Percentiles rank a stretch among this genome's conserved stretches.
phyloP scores from a whole-genome alignment of 1,140 invertebrate species.

The Coelopa frigida region DNA sequence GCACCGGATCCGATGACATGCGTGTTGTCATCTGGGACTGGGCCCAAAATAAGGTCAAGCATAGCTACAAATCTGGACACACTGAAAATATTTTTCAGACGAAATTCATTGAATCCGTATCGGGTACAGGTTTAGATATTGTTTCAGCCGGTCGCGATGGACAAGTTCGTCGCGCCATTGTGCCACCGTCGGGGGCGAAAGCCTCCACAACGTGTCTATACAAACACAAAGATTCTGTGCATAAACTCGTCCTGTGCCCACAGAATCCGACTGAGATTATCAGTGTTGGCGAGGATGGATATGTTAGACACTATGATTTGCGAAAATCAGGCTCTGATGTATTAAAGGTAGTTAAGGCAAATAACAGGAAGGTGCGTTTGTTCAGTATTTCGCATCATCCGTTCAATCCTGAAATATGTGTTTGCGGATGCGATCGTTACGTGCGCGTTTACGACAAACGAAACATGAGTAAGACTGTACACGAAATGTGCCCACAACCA shows the following conservation, averaged over 20 bases:
- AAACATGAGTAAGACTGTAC: slow-evolving; percentile 46
- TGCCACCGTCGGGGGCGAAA: slow-evolving; percentile 27
- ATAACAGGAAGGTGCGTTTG: slow-evolving; percentile 52
- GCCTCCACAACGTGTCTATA: slow-evolving; percentile 24
- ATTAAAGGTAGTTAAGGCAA: not conserved
- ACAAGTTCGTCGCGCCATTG: slow-evolving; percentile 55
- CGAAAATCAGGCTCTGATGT: slow-evolving; percentile 46
- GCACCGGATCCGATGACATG: slow-evolving; percentile 85
- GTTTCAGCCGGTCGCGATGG: slow-evolving; percentile 85
- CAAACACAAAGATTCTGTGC: slow-evolving; percentile 29
- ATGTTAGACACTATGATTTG: slow-evolving; percentile 75
- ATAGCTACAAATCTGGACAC: slow-evolving; percentile 71
- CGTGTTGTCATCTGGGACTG: slow-evolving; percentile 86
- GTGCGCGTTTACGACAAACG: slow-evolving; percentile 67
- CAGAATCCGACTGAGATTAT: slow-evolving; percentile 72
- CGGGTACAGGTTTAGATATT: slow-evolving; percentile 68
- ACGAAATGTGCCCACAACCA: slow-evolving; percentile 46
- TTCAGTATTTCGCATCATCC: slow-evolving; percentile 86
- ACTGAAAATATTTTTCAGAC: slow-evolving; percentile 82
- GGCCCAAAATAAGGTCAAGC: slow-evolving; percentile 58
- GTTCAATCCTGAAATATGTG: slow-evolving; percentile 69
- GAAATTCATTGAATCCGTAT: slow-evolving; percentile 58
- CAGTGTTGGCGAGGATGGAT: slow-evolving; percentile 82
- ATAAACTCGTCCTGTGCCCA: slow-evolving; percentile 40
- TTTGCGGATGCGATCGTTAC: slow-evolving; percentile 62